Conservation (phyloP, 1,140 invertebrate genomes). For the Zophobas morio region DNA sequence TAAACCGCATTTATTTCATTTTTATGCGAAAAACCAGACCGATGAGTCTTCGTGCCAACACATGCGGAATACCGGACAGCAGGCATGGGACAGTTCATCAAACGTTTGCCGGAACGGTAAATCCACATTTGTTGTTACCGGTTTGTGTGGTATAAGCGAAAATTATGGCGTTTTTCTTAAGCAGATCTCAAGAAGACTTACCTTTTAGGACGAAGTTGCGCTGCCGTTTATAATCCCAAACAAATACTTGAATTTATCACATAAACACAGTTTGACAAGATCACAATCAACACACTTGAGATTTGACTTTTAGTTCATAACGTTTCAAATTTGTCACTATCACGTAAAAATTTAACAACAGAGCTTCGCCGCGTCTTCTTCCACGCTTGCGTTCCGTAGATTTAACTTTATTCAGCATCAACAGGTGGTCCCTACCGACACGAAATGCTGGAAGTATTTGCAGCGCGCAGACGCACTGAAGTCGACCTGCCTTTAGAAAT, state of each 20-base stretch:
- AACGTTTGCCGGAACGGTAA: slow-evolving; percentile 10
- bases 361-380: slow-evolving; percentile 37
- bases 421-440: slow-evolving; percentile 20
- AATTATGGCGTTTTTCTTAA: neutral
- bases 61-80: neutral
- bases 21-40: neutral
- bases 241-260: neutral
- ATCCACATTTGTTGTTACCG: neutral
- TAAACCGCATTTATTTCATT: slow-evolving; percentile 3
- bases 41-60: neutral
- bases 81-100: neutral
- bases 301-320: slow-evolving; percentile 19
- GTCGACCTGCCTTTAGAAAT: no score
- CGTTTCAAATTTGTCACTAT: slow-evolving; percentile 20
- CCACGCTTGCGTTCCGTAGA: slow-evolving; percentile 37
- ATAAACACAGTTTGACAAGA: slow-evolving; percentile 12
- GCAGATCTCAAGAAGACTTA: neutral
- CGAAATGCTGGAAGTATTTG: neutral
- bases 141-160: slow-evolving; percentile 7
- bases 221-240: slow-evolving; percentile 29
- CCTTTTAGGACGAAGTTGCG: slow-evolving; percentile 10
- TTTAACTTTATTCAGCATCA: slow-evolving; percentile 39
- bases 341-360: slow-evolving; percentile 30
- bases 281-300: slow-evolving; percentile 5
- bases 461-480: no score